phyloP scores from a whole-genome alignment of 2,113 vertebrate species.

The Gyps fulvus region DNA sequence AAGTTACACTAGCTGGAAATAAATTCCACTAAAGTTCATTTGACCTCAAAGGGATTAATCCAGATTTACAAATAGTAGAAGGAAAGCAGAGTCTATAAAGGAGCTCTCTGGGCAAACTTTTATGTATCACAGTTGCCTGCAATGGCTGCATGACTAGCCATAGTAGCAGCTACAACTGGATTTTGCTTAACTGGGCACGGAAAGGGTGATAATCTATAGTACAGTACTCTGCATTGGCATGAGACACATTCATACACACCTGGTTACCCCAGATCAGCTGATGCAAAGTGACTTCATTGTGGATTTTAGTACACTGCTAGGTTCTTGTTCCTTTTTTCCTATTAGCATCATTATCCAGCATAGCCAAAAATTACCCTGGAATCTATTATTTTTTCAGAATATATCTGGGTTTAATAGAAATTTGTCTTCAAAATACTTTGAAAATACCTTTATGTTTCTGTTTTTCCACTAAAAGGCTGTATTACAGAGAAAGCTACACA shows the following conservation, averaged over 20 bases:
- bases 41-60: not conserved
- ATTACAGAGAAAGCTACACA: not conserved
- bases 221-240: not conserved
- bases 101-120: not conserved
- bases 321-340: not conserved
- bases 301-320: not conserved
- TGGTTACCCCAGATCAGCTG: not conserved
- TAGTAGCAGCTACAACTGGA: not conserved
- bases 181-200: not conserved
- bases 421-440: not conserved
- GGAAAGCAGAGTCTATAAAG: not conserved
- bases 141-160: not conserved
- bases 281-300: not conserved
- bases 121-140: not conserved
- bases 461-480: not conserved
- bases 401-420: not conserved
- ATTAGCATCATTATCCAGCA: fast-evolving
- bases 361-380: not conserved
- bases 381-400: not conserved
- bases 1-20: not conserved
- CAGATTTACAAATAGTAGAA: not conserved
- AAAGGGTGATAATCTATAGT: not conserved
- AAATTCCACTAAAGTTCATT: not conserved
- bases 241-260: not conserved
- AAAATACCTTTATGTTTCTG: not conserved